Conservation (phyloP, 2,797 vertebrate species). For the Crax fasciolata region DNA sequence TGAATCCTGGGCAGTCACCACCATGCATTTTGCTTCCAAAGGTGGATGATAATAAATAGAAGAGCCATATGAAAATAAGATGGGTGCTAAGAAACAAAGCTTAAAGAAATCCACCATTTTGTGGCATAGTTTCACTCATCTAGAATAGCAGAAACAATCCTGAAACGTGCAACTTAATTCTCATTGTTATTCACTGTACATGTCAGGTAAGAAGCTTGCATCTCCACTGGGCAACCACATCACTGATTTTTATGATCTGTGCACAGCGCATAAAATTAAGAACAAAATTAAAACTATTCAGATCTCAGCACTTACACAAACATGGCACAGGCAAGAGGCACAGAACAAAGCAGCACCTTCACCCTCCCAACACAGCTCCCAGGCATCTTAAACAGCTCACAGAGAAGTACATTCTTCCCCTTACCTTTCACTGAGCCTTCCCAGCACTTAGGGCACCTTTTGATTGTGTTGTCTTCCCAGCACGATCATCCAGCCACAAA, state of each 20-base stretch:
- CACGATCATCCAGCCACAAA: accelerated
- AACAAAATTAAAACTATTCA: not conserved
- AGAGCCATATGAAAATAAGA: accelerated
- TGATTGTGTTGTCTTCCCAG: accelerated
- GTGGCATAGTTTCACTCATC: not conserved
- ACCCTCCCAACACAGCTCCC: not conserved
- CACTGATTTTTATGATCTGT: not conserved
- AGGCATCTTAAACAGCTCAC: not conserved
- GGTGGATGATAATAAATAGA: not conserved
- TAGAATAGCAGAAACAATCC: accelerated
- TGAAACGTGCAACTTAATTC: accelerated
- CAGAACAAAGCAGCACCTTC: not conserved
- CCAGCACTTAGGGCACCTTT: not conserved
- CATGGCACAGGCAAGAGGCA: not conserved
- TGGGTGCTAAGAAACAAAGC: not conserved
- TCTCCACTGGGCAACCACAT: constrained; percentile 9
- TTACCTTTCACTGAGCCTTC: not conserved
- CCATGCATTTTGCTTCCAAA: not conserved
- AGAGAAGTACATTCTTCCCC: not conserved
- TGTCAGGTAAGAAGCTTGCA: not conserved
- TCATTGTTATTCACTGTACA: not conserved
- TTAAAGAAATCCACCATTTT: not conserved
- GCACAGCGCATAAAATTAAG: not conserved
- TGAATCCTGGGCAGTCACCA: not conserved
- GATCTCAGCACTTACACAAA: accelerated